Evolutionary conservation across 2,113 vertebrate genomes (phyloP), one percentile per base, ranked within the genome.

Genomic region (Trogon melanurus): DNA sequence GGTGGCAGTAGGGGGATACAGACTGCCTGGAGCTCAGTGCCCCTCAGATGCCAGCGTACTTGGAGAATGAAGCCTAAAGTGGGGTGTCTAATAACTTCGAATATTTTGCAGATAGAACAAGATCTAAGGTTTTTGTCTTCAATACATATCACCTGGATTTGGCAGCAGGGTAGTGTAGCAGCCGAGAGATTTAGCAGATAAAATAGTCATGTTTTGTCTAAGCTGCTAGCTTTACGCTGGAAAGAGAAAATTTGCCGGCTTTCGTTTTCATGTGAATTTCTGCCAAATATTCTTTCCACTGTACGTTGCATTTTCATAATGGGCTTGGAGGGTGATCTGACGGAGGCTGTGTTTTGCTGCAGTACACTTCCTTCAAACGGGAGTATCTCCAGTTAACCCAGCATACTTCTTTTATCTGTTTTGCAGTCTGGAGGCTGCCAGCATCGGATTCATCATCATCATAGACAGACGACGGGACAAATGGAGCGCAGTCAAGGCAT

Each of bases 381-480:
- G 20, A 82, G 25, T 41, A n/a, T 76, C 85, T 93, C 54, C 21
- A 5, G 79, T 58, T 88, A 89, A 95, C 79, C 82, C 92, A 89
- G 84, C 76, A 87, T 41, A 82, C 57, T 78, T 75, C 51, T 73
- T 95, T 44, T 54, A 53, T 75, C 73, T 95, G 56, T 85, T 96
- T 95, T 98, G 61, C 96, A 99, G 99, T 95, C 96, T 99, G 97
- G 99, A 99, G 93, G 99, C 99, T 94, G 99, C 99, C 95, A 99
- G 98, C 96, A 99, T 99, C 5, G 99, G 99, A 57, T 99, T 99
- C 95, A 70, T 99, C 91, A 99, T 99, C 92, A 98, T 99, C 88
- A 99, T 99, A 8, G 99, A 99, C 98, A 98, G 99, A 67, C 96
- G 99, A 80, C 98, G 98, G 96, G 99, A 99, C 98, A 99, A 99